Evolutionary conservation across 2,113 vertebrate species (phyloP), one percentile per base, ranked within the genome.

Genomic region (Etheostoma spectabile): DNA sequence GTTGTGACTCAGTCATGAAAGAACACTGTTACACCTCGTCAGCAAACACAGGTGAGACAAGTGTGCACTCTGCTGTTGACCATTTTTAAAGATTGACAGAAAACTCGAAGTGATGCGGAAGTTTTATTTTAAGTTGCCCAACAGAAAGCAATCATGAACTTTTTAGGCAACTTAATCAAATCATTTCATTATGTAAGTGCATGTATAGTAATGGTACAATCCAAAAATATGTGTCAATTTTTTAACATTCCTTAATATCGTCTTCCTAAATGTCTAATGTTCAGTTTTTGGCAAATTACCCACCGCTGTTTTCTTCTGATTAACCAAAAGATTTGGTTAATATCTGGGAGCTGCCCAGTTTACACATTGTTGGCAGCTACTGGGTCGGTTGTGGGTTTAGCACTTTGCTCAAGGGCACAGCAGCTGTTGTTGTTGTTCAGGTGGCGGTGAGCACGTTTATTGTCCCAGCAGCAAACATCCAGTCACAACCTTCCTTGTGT

Each of bases 401-500:
- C 85, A 73, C 72, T 82, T 88, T 89, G 86, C 89, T 91, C 87
- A 93, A 92, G 90, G 89, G 89, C 91, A 91, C 82, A 74, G 77
- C 90, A 91, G 90, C 85, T 92, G 92, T 79, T 80, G 88, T 82
- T 77, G 88, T 83, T 68, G 38, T 82, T 30, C 71, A 77, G 83
- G 62, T 33, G 16, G 77, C 5, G 21, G 45, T 2, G 74, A 78
- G 49, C 76, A 52, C 33, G 55, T 86, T 86, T 74, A 77, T 74
- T 72, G 77, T 84, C 83, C 81, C 82, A 33, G 81, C 76, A 53
- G 82, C 0, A 38, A 62, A 77, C 77, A 13, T 70, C 80, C 70
- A 70, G 53, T 78, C 82, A 0, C 80, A 77, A 73, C 79, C 85
- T 67, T 89, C 66, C 77, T 48, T 52, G 73, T 73, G 73, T 57